These are phyloP conservation scores for Pseudomugil gertrudae DNA, from an alignment of 2,797 vertebrate genomes.

Conservation along the genomic window DNA sequence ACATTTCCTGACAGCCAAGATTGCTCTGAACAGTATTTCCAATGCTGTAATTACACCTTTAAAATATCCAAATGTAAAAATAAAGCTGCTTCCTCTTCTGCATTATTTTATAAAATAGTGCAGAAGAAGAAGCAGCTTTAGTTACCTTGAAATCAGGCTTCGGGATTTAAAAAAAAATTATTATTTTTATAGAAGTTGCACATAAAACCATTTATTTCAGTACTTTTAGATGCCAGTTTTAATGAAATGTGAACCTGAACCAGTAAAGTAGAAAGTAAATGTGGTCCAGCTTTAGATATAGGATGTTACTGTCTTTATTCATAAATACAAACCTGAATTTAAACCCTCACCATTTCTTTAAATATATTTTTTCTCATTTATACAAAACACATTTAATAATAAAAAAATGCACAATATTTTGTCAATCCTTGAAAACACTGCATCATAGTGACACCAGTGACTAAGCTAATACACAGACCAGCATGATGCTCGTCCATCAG, in stretches of 20 bases:
- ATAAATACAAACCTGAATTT: background rate
- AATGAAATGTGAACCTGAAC: too few species aligned
- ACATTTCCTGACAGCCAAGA: constrained; percentile 23
- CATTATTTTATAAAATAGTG: too few species aligned
- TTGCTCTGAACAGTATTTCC: constrained; percentile 32
- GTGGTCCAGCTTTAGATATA: background rate
- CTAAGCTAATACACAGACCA: background rate
- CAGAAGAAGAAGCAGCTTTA: constrained; percentile 12
- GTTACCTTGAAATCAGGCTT: constrained; percentile 24
- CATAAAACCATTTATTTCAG: too few species aligned
- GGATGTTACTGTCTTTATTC: background rate
- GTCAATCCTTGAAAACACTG: background rate
- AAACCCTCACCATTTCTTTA: background rate
- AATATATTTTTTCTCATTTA: too few species aligned
- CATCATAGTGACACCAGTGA: background rate
- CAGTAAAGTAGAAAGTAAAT: too few species aligned
- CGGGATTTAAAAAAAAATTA: constrained; percentile 1
- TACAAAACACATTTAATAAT: too few species aligned
- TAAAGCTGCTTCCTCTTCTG: too few species aligned
- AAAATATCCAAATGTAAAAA: constrained; percentile 34
- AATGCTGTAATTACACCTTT: constrained; percentile 36
- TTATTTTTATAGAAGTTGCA: background rate
- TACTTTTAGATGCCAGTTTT: too few species aligned
- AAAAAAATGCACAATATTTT: too few species aligned
- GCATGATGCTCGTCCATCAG: background rate